Evolutionary conservation across 2,888 invertebrate genomes (phyloP).

Genomic region (Monoplex corrugatus): DNA sequence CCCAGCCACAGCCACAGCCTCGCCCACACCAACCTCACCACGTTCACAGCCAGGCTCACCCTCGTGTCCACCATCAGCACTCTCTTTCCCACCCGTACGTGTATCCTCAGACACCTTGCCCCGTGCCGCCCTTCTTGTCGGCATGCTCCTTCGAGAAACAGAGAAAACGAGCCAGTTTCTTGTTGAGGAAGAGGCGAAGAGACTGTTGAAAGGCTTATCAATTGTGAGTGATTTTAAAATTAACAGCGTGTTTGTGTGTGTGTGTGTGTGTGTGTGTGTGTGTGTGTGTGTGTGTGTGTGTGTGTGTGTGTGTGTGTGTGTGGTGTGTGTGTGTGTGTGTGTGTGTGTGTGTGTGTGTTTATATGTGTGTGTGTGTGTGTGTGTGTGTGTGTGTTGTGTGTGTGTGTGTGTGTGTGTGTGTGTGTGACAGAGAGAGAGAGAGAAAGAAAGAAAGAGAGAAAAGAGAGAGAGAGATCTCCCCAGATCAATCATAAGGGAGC

Average conservation of each 20-base stretch:
- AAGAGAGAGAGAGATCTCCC: neutral
- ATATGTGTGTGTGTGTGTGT: neutral
- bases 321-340: neutral
- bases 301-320: neutral
- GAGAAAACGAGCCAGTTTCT: conserved; percentile 60
- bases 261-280: neutral
- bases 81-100: neutral
- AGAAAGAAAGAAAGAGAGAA: neutral
- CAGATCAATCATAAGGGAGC: too few species aligned
- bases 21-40: too few species aligned
- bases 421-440: neutral
- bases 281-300: too few species aligned
- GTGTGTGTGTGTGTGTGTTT: neutral
- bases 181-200: conserved; percentile 56
- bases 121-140: conserved; percentile 21
- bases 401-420: neutral
- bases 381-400: neutral
- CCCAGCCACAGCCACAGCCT: neutral
- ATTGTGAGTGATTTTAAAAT: neutral
- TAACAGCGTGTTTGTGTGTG: neutral
- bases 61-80: neutral
- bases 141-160: conserved; percentile 60
- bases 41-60: neutral
- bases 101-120: neutral
- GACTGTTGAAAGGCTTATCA: conserved; percentile 22